Evolutionary conservation across 2,113 vertebrate species (phyloP), one percentile per base, ranked within the genome.

Genomic region (Lanius collurio): DNA sequence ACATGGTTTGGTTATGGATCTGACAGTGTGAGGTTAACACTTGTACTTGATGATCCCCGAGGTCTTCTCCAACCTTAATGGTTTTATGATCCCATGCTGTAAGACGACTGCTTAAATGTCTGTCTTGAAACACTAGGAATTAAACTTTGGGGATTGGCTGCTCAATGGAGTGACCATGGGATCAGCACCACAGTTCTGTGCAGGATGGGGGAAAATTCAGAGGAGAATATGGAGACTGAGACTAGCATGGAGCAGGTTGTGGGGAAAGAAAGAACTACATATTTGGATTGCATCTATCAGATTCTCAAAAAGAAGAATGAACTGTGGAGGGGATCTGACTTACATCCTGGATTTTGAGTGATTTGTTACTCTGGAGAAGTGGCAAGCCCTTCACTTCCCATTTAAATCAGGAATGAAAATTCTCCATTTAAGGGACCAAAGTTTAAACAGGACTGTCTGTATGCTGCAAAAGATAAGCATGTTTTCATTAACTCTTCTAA

Each of bases 361-460:
- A 47, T 81, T 46, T 74, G 4, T 55, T 74, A 30, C 5, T 30
- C 11, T 42, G 13, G 21, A 78, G 18, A 77, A 46, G 8, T 2
- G 2, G 9, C 10, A 83, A 69, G 1, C 2, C 15, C 10, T 77
- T 59, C 2, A 0, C 11, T 52, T 56, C 5, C 5, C 2, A 9
- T 83, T 90, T 79, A 56, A 78, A 62, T 7, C 4, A 50, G 30
- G 12, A 71, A 53, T 0, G 1, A 70, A 78, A 75, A 41, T 44
- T 74, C 18, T 67, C 7, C 15, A 6, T 35, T 55, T 35, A 55
- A 15, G 7, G 9, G 8, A 71, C 42, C 30, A 30, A 89, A 87
- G 18, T 79, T 56, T 33, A 87, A 84, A 33, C 3, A 11, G 16
- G 53, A 5, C 4, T 42, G 4, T 49, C 33, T 60, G 37, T 15